Evolutionary conservation across 2,888 invertebrate species (phyloP), one percentile per base, ranked within the genome.

Genomic region (Hemaris fuciformis): DNA sequence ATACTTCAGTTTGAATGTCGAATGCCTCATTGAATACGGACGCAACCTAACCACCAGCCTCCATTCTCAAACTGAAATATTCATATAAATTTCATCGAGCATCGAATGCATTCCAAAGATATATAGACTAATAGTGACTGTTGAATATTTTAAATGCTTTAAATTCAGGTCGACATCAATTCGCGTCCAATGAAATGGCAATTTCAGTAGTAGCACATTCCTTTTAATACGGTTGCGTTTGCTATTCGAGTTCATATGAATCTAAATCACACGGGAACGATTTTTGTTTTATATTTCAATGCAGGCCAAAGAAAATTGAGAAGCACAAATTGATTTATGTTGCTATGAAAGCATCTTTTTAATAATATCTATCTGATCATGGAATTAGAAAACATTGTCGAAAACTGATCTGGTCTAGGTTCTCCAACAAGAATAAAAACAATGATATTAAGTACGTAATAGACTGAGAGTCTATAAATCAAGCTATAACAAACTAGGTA

Each of bases 1-100:
- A 89, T 89, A 87, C 86, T 89, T 86, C 87, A 80, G 83, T 78
- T 77, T 83, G 83, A 85, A 84, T 81, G 82, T 83, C 81, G 79
- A 76, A 80, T 83, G 80, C 81, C 80, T 87, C 86, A 85, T 85
- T 88, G 88, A 88, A 89, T 88, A 80, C 81, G 77, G 71, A 71
- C 78, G 77, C 72, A 67, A 62, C 66, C 64, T 70, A 74, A 68
- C 69, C 74, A 62, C 64, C 70, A 65, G 72, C 70, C 76, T 73
- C 76, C 81, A 80, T 81, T 77, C 79, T 76, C 68, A 60, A 77
- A 77, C 80, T 85, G 76, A 86, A 86, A 86, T 88, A 88, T 89
- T 88, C 82, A 87, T 81, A 83, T 76, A 76, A 75, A 73, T 78
- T 75, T 75, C 64, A 74, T 66, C 66, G 66, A 68, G 68, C 66